A percentile compares a stretch with the other conserved stretches of the same genome.
phyloP scores from a whole-genome alignment of 1,140 invertebrate genomes.

The Heliconius eleuchia region DNA sequence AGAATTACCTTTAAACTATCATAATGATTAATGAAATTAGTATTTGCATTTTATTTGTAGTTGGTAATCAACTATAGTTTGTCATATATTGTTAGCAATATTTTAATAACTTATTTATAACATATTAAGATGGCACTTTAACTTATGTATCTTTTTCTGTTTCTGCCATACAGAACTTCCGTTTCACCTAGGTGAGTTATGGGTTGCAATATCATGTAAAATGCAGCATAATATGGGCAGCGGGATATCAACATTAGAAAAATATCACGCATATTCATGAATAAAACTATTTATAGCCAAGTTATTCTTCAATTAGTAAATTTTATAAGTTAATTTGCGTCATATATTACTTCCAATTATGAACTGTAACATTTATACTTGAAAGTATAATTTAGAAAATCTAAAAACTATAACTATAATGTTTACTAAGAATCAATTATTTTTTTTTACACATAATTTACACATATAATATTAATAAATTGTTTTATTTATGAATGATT shows the following conservation, averaged over 20 bases:
- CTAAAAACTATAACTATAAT: neutral
- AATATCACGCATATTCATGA: neutral
- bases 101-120: neutral
- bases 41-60: neutral
- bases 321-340: neutral
- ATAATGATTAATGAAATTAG: neutral
- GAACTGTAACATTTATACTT: too few relatives aligned
- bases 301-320: neutral
- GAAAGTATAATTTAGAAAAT: too few relatives aligned
- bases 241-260: neutral
- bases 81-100: conserved; percentile 17
- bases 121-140: conserved; percentile 42
- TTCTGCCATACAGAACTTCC: conserved; percentile 84
- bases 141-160: conserved; percentile 69
- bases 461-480: neutral
- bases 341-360: neutral
- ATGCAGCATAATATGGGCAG: conserved; percentile 18
- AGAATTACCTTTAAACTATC: neutral
- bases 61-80: conserved; percentile 11
- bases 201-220: conserved; percentile 45
- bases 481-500: neutral
- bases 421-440: neutral
- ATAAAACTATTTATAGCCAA: neutral
- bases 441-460: neutral
- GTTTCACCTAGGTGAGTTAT: conserved; percentile 85